phyloP scores from a whole-genome alignment of 92 coral and sea anemone species.

The Zoanthus solanderi region DNA sequence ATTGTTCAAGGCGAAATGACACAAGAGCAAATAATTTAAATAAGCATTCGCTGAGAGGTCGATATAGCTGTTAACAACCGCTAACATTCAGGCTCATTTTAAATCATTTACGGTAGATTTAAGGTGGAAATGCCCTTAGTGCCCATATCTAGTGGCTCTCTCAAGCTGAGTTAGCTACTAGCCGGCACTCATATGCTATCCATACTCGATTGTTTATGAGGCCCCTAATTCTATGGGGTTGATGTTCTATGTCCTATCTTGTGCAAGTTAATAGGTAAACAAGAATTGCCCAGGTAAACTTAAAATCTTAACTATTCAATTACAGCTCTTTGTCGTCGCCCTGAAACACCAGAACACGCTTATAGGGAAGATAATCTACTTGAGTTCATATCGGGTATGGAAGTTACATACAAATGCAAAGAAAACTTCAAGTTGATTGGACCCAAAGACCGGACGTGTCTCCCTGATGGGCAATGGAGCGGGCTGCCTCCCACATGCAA shows the following conservation, averaged over 20 bases:
- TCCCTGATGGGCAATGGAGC: slow-evolving; percentile 71
- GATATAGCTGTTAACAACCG: too few relatives aligned
- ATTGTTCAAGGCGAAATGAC: too few relatives aligned
- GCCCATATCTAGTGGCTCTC: too few relatives aligned
- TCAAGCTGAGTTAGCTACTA: too few relatives aligned
- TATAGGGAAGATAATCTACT: slow-evolving; percentile 55
- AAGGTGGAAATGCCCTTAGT: too few relatives aligned
- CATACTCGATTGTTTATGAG: too few relatives aligned
- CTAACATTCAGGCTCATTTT: too few relatives aligned
- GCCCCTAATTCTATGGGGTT: too few relatives aligned
- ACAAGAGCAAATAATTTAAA: too few relatives aligned
- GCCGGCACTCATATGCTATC: too few relatives aligned
- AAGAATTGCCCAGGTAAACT: background rate
- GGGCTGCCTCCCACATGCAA: slow-evolving; percentile 73
- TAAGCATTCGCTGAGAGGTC: too few relatives aligned
- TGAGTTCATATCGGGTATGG: slow-evolving; percentile 80
- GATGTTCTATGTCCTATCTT: background rate
- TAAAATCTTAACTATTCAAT: background rate
- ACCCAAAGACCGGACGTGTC: slow-evolving; percentile 66
- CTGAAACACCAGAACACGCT: slow-evolving; percentile 71
- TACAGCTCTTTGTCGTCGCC: slow-evolving; percentile 71
- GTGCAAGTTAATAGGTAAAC: background rate
- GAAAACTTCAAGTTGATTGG: slow-evolving; percentile 69
- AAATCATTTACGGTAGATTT: too few relatives aligned
- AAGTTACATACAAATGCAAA: slow-evolving; percentile 72